Conservation (phyloP, 2,888 invertebrate genomes). For the Chrysomela aeneicollis region DNA sequence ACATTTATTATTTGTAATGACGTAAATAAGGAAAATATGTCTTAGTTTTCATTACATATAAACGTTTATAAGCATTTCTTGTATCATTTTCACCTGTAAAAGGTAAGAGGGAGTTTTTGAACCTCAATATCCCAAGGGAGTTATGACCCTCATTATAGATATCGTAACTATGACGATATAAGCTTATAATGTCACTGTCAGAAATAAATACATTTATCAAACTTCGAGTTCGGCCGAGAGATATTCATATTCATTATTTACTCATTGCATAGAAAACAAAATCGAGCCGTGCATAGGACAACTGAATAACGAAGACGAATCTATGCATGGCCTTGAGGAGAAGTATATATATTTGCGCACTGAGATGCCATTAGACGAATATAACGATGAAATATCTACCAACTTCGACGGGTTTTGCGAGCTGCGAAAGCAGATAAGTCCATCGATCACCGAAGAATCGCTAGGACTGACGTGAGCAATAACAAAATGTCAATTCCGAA, state of each 20-base stretch:
- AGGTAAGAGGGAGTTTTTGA: too few species aligned
- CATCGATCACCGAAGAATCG: conserved; percentile 25
- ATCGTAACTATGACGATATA: too few species aligned
- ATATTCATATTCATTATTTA: too few species aligned
- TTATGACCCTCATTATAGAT: too few species aligned
- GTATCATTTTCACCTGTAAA: too few species aligned
- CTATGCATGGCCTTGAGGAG: conserved; percentile 19
- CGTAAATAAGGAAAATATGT: too few species aligned
- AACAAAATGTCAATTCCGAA: conserved; percentile 30
- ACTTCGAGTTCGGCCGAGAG: conserved; percentile 11
- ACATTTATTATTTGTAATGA: too few species aligned
- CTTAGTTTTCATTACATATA: too few species aligned
- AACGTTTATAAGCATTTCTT: too few species aligned
- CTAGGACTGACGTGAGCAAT: conserved; percentile 26
- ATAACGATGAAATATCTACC: conserved; percentile 35
- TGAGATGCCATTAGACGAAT: conserved; percentile 28
- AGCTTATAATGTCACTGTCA: too few species aligned
- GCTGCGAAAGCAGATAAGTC: conserved; percentile 25
- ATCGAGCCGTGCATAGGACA: not conserved
- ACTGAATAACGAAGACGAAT: conserved; percentile 16
- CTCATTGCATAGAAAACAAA: not conserved
- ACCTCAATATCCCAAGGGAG: too few species aligned
- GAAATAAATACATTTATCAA: too few species aligned
- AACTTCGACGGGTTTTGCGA: conserved; percentile 25
- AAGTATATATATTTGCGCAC: not conserved